Conservation (phyloP, 2,888 invertebrate genomes). For the Diplazon laetatorius region DNA sequence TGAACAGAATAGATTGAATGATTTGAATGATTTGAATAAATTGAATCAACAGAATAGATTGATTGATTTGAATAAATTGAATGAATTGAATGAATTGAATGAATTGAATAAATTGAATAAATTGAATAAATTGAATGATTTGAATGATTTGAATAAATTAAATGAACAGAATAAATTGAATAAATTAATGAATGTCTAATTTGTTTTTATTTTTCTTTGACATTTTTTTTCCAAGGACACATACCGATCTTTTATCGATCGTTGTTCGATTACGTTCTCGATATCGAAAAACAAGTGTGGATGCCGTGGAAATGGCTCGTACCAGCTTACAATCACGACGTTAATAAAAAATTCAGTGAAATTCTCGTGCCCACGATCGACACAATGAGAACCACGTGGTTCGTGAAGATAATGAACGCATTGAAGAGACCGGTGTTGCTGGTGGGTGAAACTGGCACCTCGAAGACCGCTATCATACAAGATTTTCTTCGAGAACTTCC, state of each 20-base stretch:
- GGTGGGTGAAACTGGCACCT: constrained; percentile 96
- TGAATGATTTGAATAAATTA: too few relatives aligned
- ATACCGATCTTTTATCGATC: constrained; percentile 89
- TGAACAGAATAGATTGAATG: too few relatives aligned
- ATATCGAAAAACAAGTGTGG: constrained; percentile 88
- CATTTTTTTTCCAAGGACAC: constrained; percentile 84
- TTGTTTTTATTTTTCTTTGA: background rate
- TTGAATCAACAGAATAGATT: too few relatives aligned
- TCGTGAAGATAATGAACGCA: constrained; percentile 90
- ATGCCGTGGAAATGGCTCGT: constrained; percentile 93
- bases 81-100: too few relatives aligned
- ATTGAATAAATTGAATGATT: too few relatives aligned
- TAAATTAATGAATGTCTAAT: too few relatives aligned
- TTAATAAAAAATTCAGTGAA: constrained; percentile 88
- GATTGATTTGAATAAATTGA: too few relatives aligned
- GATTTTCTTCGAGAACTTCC: constrained; percentile 91
- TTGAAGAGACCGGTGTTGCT: constrained; percentile 91
- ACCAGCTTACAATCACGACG: constrained; percentile 89
- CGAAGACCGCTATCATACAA: constrained; percentile 94
- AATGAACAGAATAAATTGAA: too few relatives aligned
- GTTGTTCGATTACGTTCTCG: constrained; percentile 92
- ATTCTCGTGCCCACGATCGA: constrained; percentile 96
- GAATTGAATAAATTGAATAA: too few relatives aligned
- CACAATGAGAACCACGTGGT: constrained; percentile 91
- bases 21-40: too few relatives aligned